Evolutionary conservation across 30 jellyfish, hydroid and myxozoan species (phyloP).

Genomic region (Calvadosia cruxmelitensis): DNA sequence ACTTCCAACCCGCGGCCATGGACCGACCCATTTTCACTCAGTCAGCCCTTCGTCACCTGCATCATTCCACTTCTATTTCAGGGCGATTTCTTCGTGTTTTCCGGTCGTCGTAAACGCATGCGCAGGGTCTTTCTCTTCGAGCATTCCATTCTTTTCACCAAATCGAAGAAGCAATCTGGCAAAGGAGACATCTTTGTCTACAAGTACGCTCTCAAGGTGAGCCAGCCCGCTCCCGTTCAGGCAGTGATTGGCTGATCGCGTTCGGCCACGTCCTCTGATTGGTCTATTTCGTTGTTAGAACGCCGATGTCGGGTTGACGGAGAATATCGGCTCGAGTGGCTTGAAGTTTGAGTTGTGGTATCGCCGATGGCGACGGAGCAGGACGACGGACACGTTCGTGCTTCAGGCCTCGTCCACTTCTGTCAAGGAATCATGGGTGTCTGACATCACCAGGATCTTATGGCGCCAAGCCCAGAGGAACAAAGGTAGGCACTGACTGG

Average conservation of each 20-base stretch:
- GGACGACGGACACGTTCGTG: slow-evolving; percentile 53
- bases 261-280: not conserved
- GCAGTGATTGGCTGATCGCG: too few species aligned
- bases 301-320: slow-evolving; percentile 81
- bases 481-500: slow-evolving; percentile 26
- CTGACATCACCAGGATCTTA: slow-evolving; percentile 53
- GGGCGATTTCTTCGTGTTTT: slow-evolving; percentile 79
- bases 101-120: slow-evolving; percentile 58
- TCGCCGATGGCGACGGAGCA: slow-evolving; percentile 82
- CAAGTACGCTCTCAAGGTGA: slow-evolving; percentile 70
- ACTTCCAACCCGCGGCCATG: not conserved
- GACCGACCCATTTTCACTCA: not conserved
- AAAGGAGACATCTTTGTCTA: slow-evolving; percentile 74
- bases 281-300: slow-evolving; percentile 17
- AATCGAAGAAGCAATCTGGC: slow-evolving; percentile 70
- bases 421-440: slow-evolving; percentile 60
- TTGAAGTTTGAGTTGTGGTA: slow-evolving; percentile 77
- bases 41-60: not conserved
- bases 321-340: slow-evolving; percentile 85
- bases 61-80: slow-evolving; percentile 1
- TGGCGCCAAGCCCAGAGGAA: slow-evolving; percentile 68
- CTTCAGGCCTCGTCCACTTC: slow-evolving; percentile 57
- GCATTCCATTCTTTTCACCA: slow-evolving; percentile 58
- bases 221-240: too few species aligned
- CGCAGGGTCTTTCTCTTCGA: slow-evolving; percentile 84